These are phyloP conservation scores for Troglohyphantes excavatus DNA, from an alignment of 2,888 invertebrate species.

Conservation along the genomic window DNA sequence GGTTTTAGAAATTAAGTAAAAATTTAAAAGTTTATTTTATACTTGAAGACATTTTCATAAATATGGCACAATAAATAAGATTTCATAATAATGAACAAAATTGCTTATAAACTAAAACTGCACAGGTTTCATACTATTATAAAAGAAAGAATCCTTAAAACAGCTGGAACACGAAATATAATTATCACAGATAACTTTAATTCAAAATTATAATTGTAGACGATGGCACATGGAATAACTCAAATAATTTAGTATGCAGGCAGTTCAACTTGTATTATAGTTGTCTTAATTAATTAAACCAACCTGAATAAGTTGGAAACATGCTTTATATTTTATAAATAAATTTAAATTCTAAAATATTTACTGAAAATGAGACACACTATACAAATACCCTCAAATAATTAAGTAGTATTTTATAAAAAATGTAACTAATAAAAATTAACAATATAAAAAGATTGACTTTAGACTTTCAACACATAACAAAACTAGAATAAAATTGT, in stretches of 20 bases:
- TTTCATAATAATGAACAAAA: background rate
- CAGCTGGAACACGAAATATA: constrained; percentile 12
- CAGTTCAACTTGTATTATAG: no score
- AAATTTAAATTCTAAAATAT: background rate
- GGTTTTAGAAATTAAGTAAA: no score
- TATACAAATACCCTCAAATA: background rate
- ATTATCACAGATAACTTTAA: constrained; percentile 52
- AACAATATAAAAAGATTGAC: constrained; percentile 5
- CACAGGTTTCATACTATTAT: background rate
- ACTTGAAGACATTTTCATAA: no score
- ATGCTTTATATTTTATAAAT: background rate
- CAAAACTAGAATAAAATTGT: constrained; percentile 52
- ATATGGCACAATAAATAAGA: background rate
- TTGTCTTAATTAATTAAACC: no score
- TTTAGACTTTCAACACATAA: constrained; percentile 15
- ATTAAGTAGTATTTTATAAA: background rate
- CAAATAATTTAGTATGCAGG: no score
- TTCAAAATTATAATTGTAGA: background rate
- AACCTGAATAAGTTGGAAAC: background rate
- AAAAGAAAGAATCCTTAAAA: background rate
- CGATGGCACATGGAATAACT: no score
- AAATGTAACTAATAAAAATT: background rate
- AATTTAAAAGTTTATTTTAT: no score
- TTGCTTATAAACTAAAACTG: background rate
- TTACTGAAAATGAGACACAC: background rate